Percentiles rank a stretch among this genome's conserved stretches.
These are phyloP conservation scores for Chesias legatella DNA, from an alignment of 2,888 invertebrate genomes.

Conservation along the genomic window DNA sequence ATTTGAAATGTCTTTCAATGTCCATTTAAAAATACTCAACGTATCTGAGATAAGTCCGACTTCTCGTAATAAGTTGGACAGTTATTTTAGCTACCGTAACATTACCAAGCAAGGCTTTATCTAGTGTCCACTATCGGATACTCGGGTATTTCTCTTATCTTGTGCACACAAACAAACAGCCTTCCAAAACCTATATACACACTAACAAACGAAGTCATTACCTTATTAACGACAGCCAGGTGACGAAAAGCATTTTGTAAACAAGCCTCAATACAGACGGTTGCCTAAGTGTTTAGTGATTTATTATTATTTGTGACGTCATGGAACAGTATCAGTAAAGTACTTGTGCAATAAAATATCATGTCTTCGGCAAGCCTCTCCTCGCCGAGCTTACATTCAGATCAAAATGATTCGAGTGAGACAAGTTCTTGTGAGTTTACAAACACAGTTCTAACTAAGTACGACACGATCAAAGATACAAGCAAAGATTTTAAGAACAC, in stretches of 20 bases:
- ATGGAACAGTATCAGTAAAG: constrained; percentile 14
- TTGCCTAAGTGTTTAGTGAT: constrained; percentile 53
- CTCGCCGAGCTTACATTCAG: constrained; percentile 55
- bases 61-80: constrained; percentile 38
- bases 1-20: not conserved
- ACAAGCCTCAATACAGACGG: constrained; percentile 64
- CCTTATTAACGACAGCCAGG: constrained; percentile 75
- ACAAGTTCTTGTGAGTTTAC: constrained; percentile 53
- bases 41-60: too few species aligned
- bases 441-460: constrained; percentile 36
- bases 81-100: constrained; percentile 70
- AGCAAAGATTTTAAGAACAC: constrained; percentile 42
- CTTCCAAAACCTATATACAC: constrained; percentile 57
- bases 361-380: constrained; percentile 60
- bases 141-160: constrained; percentile 74
- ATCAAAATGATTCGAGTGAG: constrained; percentile 53
- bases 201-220: constrained; percentile 71
- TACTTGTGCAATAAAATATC: constrained; percentile 16
- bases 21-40: too few species aligned
- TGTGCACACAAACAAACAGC: constrained; percentile 56
- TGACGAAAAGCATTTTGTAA: constrained; percentile 76
- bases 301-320: constrained; percentile 27
- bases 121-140: constrained; percentile 64
- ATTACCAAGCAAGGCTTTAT: constrained; percentile 59
- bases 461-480: constrained; percentile 32